Evolutionary conservation across 92 coral and sea anemone species (phyloP).

Genomic region (Epizoanthus stellaris): DNA sequence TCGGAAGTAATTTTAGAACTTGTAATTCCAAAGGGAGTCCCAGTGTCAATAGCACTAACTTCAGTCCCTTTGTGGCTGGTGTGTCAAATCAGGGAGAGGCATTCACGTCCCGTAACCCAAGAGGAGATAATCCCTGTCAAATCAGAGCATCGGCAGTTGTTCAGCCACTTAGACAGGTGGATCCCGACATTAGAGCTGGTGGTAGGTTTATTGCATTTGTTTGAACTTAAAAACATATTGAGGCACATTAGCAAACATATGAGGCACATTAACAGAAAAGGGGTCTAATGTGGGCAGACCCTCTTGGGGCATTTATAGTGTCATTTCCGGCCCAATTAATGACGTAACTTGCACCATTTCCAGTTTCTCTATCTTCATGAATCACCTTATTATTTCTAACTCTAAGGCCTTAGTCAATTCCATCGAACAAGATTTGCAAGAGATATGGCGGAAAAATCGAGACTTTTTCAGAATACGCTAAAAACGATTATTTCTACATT

Average conservation of each 20-base stretch:
- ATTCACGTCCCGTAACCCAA: not conserved
- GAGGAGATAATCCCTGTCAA: not conserved
- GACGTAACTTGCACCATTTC: too few relatives aligned
- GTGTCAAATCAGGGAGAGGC: not conserved
- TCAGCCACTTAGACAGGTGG: not conserved
- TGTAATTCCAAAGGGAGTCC: not conserved
- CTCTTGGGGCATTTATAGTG: too few relatives aligned
- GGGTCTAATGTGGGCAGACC: not conserved
- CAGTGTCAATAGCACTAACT: not conserved
- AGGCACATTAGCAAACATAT: too few relatives aligned
- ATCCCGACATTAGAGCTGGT: not conserved
- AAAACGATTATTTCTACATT: too few relatives aligned
- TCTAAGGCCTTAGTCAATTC: too few relatives aligned
- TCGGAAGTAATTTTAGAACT: not conserved
- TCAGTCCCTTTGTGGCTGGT: not conserved
- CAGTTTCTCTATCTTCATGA: too few relatives aligned
- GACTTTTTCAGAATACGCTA: too few relatives aligned
- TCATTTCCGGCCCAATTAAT: not conserved
- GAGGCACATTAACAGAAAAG: too few relatives aligned
- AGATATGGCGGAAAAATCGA: too few relatives aligned
- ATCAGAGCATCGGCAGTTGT: constrained; percentile 1
- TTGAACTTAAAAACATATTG: not conserved
- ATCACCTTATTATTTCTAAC: too few relatives aligned
- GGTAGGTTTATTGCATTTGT: not conserved
- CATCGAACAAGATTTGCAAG: too few relatives aligned